Conservation (phyloP, 2,888 invertebrate genomes). For the Dicyrtomina minuta region DNA sequence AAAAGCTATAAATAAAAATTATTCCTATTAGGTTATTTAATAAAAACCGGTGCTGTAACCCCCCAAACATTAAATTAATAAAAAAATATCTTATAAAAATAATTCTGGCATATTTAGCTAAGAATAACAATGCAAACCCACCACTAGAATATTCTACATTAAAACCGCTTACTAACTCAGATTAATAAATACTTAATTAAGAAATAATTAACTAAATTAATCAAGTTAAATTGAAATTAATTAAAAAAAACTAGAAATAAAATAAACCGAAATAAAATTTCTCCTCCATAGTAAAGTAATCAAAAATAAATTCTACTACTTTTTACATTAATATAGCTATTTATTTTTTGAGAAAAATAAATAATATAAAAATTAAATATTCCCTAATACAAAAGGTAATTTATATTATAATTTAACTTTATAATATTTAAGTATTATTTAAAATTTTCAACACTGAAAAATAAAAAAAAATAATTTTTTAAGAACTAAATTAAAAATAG, state of each 20-base stretch:
- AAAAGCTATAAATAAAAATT: too few relatives aligned
- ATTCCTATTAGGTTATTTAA: too few relatives aligned
- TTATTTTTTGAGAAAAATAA: constrained; percentile 64
- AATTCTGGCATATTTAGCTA: too few relatives aligned
- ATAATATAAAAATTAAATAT: constrained; percentile 60
- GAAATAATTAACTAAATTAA: constrained; percentile 1
- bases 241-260: constrained; percentile 70
- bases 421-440: constrained; percentile 55
- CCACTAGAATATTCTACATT: too few relatives aligned
- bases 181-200: not conserved
- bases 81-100: too few relatives aligned
- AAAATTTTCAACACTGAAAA: too few relatives aligned
- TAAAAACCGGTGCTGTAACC: too few relatives aligned
- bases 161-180: not conserved
- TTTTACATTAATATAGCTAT: constrained; percentile 64
- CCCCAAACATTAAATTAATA: too few relatives aligned
- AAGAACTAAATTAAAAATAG: too few relatives aligned
- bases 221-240: constrained; percentile 54
- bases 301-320: constrained; percentile 62
- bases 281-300: constrained; percentile 65
- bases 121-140: not conserved
- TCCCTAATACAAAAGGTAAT: constrained; percentile 73
- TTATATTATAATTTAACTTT: constrained; percentile 63
- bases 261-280: constrained; percentile 68
- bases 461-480: too few relatives aligned